phyloP scores from a whole-genome alignment of 1,140 invertebrate species.

The Calliopsis andreniformis region DNA sequence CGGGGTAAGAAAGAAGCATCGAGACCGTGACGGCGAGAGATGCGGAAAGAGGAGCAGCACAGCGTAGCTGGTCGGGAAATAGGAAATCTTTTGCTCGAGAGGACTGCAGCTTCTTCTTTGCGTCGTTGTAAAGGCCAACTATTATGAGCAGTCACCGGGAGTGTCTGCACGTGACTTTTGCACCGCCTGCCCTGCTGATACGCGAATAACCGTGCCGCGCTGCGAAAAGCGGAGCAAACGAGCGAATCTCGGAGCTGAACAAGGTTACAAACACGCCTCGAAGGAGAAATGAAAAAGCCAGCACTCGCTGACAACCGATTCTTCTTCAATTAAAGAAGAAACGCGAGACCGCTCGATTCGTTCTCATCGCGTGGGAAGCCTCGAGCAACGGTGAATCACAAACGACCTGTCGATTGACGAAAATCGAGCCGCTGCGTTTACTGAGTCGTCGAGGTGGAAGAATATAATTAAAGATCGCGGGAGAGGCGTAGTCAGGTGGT shows the following conservation, averaged over 20 bases:
- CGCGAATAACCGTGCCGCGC: background rate
- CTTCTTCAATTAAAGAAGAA: conserved; percentile 42
- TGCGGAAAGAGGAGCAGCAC: background rate
- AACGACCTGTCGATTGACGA: background rate
- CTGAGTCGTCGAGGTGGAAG: too few relatives aligned
- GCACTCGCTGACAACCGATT: background rate
- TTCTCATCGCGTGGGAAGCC: background rate
- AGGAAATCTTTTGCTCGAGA: conserved; percentile 6
- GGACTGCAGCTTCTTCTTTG: background rate
- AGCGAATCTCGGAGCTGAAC: background rate
- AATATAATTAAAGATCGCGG: too few relatives aligned
- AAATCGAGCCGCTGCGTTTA: too few relatives aligned
- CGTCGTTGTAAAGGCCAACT: background rate
- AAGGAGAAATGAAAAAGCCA: background rate
- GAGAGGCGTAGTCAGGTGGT: background rate
- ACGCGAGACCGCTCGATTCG: background rate
- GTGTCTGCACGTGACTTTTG: too few relatives aligned
- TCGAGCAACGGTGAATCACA: background rate
- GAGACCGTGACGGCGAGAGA: background rate
- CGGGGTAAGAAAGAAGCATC: too few relatives aligned
- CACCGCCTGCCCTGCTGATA: background rate
- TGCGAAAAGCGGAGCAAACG: background rate
- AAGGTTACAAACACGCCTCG: background rate
- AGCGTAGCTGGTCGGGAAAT: background rate
- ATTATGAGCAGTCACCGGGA: background rate